phyloP scores from a whole-genome alignment of 2,888 invertebrate genomes.

The Scaptodrosophila latifasciaeformis region DNA sequence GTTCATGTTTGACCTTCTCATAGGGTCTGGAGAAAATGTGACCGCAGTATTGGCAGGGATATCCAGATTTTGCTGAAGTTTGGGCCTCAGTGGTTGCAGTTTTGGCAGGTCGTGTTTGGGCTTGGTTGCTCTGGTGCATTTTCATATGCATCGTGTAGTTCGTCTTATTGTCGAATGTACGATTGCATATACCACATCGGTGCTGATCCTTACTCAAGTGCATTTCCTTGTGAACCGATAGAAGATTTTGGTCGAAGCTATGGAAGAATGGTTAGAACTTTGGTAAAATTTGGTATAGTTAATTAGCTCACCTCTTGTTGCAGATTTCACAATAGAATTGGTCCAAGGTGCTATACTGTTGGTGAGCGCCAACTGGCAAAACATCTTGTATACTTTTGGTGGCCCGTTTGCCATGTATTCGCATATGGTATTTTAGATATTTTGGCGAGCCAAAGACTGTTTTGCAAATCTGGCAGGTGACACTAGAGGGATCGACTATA shows the following conservation, averaged over 20 bases:
- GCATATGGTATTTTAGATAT: constrained; percentile 79
- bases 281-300: not conserved
- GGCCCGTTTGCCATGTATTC: constrained; percentile 84
- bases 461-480: constrained; percentile 79
- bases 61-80: constrained; percentile 70
- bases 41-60: constrained; percentile 83
- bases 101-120: constrained; percentile 22
- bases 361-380: constrained; percentile 66
- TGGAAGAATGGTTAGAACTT: not conserved
- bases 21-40: constrained; percentile 84
- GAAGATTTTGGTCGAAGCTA: constrained; percentile 69
- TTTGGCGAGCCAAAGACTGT: constrained; percentile 83
- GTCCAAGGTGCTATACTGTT: constrained; percentile 65
- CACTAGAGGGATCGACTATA: constrained; percentile 18
- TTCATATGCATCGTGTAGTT: constrained; percentile 85
- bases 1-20: constrained; percentile 88
- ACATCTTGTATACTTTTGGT: constrained; percentile 72
- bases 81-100: not conserved
- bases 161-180: constrained; percentile 80
- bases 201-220: constrained; percentile 79
- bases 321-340: constrained; percentile 78
- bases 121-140: constrained; percentile 79
- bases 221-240: constrained; percentile 80
- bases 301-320: constrained; percentile 73
- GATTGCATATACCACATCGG: constrained; percentile 83